phyloP scores from a whole-genome alignment of 53 echinoderm and acorn worm species.

The Luidia sarsii region DNA sequence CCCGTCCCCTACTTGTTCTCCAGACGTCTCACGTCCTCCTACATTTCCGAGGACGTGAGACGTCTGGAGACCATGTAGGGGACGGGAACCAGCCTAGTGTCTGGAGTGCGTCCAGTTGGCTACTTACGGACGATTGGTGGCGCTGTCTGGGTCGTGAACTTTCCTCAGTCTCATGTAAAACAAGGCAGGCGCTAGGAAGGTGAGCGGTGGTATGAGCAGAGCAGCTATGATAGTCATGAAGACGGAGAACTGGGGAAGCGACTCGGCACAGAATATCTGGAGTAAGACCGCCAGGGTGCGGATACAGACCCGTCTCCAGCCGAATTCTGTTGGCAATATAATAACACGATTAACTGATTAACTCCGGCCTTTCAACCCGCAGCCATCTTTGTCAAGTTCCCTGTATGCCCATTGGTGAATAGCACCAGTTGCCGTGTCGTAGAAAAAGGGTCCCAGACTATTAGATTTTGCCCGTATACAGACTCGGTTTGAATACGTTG shows the following conservation, averaged over 20 bases:
- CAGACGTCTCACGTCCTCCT: too few relatives aligned
- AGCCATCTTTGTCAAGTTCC: too few relatives aligned
- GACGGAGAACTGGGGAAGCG: slow-evolving; percentile 16
- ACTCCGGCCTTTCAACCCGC: not conserved
- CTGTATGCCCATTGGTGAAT: too few relatives aligned
- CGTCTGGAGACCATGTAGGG: too few relatives aligned
- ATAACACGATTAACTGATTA: not conserved
- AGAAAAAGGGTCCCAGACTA: too few relatives aligned
- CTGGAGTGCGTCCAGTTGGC: too few relatives aligned
- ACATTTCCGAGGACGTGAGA: too few relatives aligned
- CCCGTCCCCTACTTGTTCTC: too few relatives aligned
- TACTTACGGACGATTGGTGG: not conserved
- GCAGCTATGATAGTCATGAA: not conserved
- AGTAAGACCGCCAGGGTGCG: not conserved
- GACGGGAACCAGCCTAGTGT: too few relatives aligned
- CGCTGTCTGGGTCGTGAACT: not conserved
- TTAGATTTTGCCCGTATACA: too few relatives aligned
- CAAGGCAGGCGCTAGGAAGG: slow-evolving; percentile 3
- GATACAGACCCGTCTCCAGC: not conserved
- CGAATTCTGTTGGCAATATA: not conserved
- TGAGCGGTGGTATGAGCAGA: not conserved
- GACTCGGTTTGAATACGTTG: too few relatives aligned
- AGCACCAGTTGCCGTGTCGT: too few relatives aligned
- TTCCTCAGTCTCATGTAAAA: slow-evolving; percentile 11
- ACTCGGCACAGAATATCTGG: slow-evolving; percentile 2